phyloP scores from a whole-genome alignment of 64 coral and sea anemone genomes.

The Pocillopora verrucosa region DNA sequence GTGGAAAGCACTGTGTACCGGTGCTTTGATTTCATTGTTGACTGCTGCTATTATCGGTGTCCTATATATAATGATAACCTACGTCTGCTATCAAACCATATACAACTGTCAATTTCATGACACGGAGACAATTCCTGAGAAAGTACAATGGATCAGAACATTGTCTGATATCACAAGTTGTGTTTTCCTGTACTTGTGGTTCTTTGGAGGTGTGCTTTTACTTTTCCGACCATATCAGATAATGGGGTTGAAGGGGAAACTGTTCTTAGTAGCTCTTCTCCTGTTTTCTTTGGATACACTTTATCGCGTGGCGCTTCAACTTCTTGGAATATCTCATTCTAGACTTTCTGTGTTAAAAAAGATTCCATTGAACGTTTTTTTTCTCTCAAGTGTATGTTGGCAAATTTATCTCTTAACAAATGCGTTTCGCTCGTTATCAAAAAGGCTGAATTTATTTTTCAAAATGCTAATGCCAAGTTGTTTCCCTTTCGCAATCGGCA shows the following conservation, averaged over 20 bases:
- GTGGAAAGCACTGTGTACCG: neutral
- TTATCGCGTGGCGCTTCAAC: neutral
- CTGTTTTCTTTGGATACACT: neutral
- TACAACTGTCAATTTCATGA: neutral
- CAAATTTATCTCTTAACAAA: neutral
- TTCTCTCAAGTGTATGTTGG: neutral
- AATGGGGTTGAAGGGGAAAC: neutral
- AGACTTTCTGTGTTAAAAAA: neutral
- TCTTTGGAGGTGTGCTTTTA: too few species aligned
- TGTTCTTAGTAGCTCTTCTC: neutral
- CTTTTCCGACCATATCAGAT: neutral
- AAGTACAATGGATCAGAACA: too few species aligned
- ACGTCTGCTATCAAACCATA: neutral
- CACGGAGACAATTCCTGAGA: too few species aligned
- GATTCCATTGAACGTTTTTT: neutral
- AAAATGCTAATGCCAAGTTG: neutral
- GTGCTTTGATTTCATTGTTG: neutral
- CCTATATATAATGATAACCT: neutral
- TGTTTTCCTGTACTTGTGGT: too few species aligned
- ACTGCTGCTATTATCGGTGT: neutral
- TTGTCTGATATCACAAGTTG: too few species aligned
- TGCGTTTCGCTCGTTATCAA: neutral
- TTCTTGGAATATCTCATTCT: neutral
- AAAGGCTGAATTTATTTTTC: neutral
- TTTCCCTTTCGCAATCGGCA: neutral